These are phyloP conservation scores for Drosophila sechellia DNA, from an alignment of 1,140 invertebrate species.

Conservation along the genomic window DNA sequence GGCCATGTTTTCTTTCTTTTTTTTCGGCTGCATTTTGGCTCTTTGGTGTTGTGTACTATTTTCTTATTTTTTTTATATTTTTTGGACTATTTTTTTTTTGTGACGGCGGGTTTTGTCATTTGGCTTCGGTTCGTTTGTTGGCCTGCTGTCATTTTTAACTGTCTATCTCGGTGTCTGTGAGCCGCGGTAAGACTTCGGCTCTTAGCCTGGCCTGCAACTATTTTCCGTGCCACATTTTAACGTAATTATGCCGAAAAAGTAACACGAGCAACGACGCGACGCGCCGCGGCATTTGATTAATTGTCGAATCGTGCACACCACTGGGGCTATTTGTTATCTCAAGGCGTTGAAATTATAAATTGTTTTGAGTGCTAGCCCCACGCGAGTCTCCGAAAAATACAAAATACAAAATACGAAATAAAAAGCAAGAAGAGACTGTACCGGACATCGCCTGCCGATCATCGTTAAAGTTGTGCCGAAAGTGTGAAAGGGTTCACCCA, in stretches of 20 bases:
- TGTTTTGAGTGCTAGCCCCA: conserved; percentile 74
- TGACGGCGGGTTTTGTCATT: conserved; percentile 49
- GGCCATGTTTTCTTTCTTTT: conserved; percentile 55
- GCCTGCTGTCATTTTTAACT: conserved; percentile 77
- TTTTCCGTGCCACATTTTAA: conserved; percentile 71
- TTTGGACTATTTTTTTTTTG: conserved; percentile 28
- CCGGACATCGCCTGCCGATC: conserved; percentile 34
- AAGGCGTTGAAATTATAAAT: conserved; percentile 83
- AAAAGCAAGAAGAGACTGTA: conserved; percentile 11
- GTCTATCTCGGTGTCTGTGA: conserved; percentile 57
- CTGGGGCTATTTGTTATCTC: conserved; percentile 81
- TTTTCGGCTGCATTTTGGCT: conserved; percentile 40
- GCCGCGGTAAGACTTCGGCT: conserved; percentile 31
- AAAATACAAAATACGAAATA: conserved; percentile 3
- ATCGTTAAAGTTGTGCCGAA: conserved; percentile 49
- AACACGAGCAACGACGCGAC: conserved; percentile 75
- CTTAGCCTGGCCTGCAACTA: conserved; percentile 42
- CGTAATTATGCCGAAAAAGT: conserved; percentile 82
- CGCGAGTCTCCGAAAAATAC: conserved; percentile 18
- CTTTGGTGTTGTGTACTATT: conserved; percentile 22
- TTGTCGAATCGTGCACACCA: conserved; percentile 79
- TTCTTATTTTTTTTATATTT: conserved; percentile 1
- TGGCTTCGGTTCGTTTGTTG: conserved; percentile 61
- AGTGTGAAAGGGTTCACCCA: conserved; percentile 76
- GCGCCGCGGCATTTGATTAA: conserved; percentile 70